Conservation (phyloP, 2,888 invertebrate species). For the Volucella zonaria region DNA sequence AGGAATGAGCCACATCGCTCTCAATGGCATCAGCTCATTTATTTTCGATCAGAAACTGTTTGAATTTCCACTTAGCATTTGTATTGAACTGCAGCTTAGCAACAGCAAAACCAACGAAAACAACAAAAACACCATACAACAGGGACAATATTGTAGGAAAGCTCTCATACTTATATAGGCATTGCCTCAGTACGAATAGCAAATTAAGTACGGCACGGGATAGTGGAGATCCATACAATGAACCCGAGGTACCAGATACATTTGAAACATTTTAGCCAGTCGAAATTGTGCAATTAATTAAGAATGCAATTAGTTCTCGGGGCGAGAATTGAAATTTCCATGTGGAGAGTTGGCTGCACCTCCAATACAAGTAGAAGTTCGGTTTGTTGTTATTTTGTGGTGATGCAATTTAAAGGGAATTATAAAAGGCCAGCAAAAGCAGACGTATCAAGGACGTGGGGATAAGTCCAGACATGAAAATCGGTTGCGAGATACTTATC, state of each 20-base stretch:
- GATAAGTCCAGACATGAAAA: constrained; percentile 14
- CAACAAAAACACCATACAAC: constrained; percentile 18
- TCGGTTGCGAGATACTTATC: neutral
- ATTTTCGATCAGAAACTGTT: constrained; percentile 61
- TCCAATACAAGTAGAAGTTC: neutral
- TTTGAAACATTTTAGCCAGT: constrained; percentile 14
- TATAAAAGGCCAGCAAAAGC: constrained; percentile 15
- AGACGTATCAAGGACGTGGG: neutral
- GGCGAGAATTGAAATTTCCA: constrained; percentile 63
- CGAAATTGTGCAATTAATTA: constrained; percentile 67
- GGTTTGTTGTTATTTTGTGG: constrained; percentile 2
- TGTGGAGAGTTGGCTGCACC: constrained; percentile 9
- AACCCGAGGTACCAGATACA: neutral
- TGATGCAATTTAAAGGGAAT: constrained; percentile 26
- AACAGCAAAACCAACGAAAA: constrained; percentile 2
- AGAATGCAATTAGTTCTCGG: constrained; percentile 64
- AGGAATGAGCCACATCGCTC: neutral
- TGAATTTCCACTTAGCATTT: constrained; percentile 44
- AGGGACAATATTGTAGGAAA: constrained; percentile 1
- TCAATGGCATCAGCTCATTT: constrained; percentile 53
- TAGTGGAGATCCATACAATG: constrained; percentile 2
- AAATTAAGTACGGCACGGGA: constrained; percentile 18
- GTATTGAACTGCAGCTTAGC: constrained; percentile 28
- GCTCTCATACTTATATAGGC: no score
- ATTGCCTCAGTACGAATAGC: neutral